Percentiles rank a stretch among this genome's conserved stretches.
These are phyloP conservation scores for Troglohyphantes excavatus DNA, from an alignment of 2,888 invertebrate species.

Conservation along the genomic window DNA sequence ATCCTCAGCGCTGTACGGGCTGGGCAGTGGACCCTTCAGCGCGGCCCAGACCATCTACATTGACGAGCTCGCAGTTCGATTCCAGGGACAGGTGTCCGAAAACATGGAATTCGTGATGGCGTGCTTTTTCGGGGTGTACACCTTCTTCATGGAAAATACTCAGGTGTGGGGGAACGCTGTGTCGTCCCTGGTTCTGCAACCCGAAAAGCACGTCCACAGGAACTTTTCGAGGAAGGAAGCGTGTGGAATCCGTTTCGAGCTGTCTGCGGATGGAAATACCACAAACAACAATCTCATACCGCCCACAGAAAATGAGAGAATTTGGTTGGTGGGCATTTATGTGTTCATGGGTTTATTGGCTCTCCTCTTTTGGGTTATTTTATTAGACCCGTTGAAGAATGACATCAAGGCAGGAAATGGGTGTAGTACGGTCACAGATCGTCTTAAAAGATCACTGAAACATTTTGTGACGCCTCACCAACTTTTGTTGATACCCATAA, in stretches of 20 bases:
- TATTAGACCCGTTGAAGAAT: constrained; percentile 92
- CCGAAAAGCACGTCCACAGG: not conserved
- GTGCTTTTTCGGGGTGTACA: constrained; percentile 99
- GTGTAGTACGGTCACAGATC: constrained; percentile 78
- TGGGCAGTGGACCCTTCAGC: constrained; percentile 99
- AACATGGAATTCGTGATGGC: constrained; percentile 91
- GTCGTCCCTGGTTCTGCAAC: constrained; percentile 3
- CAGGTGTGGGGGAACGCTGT: constrained; percentile 91
- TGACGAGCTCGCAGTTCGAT: constrained; percentile 67
- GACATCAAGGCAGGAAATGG: constrained; percentile 48
- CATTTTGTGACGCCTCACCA: constrained; percentile 93
- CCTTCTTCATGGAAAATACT: constrained; percentile 97
- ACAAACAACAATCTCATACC: constrained; percentile 87
- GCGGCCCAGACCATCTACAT: constrained; percentile 88
- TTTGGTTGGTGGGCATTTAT: constrained; percentile 94
- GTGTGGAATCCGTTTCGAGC: constrained; percentile 36
- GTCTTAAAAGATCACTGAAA: constrained; percentile 93
- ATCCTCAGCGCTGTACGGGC: constrained; percentile 94
- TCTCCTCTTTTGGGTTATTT: constrained; percentile 91
- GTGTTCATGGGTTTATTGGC: constrained; percentile 92
- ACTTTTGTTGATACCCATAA: constrained; percentile 95
- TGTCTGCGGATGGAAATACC: not conserved
- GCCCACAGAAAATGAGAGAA: constrained; percentile 92
- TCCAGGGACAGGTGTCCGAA: constrained; percentile 15
- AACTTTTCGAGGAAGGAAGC: not conserved